phyloP scores from a whole-genome alignment of 64 coral and sea anemone genomes.

The Porites australiensis region DNA sequence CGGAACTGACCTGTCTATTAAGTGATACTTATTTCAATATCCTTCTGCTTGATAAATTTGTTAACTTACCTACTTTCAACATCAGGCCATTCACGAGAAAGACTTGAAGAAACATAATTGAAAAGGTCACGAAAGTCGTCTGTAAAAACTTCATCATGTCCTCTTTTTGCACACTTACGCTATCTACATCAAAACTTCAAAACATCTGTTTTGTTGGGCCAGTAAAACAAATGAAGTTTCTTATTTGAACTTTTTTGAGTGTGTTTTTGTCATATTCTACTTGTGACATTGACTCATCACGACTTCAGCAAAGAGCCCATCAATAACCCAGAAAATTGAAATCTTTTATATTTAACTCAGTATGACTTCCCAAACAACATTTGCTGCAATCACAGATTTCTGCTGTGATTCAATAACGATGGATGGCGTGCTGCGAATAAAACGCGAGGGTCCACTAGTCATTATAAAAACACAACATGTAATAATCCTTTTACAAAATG shows the following conservation, averaged over 20 bases:
- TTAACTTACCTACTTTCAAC: slow-evolving; percentile 39
- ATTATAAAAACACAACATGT: not conserved
- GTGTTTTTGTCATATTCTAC: not conserved
- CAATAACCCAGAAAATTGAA: not conserved
- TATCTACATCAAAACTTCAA: too few relatives aligned
- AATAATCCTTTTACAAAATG: too few relatives aligned
- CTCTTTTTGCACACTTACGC: too few relatives aligned
- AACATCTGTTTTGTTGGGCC: too few relatives aligned
- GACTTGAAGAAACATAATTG: not conserved
- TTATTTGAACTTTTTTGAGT: not conserved
- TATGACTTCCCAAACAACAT: not conserved
- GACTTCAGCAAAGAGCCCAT: not conserved
- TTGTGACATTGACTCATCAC: not conserved
- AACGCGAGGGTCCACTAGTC: not conserved
- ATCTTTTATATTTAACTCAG: not conserved
- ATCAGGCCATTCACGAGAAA: not conserved
- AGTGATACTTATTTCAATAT: too few relatives aligned
- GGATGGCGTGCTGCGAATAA: not conserved
- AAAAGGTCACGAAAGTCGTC: not conserved
- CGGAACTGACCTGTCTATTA: too few relatives aligned
- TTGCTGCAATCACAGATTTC: not conserved
- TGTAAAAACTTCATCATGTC: not conserved
- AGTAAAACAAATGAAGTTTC: too few relatives aligned
- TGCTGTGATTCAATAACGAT: not conserved
- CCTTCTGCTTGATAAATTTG: not conserved